These are phyloP conservation scores for Enteromius trimaculatus DNA, from an alignment of 2,797 vertebrate genomes.

Conservation along the genomic window DNA sequence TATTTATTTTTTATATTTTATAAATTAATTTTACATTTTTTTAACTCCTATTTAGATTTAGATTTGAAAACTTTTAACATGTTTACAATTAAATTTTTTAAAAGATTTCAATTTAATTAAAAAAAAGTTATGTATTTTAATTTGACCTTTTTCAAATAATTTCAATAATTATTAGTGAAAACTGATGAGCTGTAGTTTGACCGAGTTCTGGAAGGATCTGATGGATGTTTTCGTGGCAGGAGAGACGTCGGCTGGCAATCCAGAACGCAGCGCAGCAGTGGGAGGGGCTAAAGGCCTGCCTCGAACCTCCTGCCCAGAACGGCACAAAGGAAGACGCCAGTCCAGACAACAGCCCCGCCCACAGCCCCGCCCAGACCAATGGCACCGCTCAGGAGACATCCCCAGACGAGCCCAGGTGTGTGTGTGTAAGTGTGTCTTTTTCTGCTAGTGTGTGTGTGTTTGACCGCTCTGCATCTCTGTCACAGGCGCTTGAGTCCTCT, in stretches of 20 bases:
- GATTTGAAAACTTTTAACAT: too few species aligned
- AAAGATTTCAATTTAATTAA: too few species aligned
- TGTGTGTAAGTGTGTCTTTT: too few species aligned
- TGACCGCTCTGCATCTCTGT: slow-evolving; percentile 7
- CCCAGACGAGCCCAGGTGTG: slow-evolving; percentile 83
- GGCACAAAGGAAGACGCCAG: slow-evolving; percentile 82
- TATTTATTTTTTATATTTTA: not conserved
- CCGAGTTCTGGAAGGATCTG: not conserved
- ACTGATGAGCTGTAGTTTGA: not conserved
- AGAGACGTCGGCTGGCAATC: slow-evolving; percentile 92
- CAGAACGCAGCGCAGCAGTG: slow-evolving; percentile 91
- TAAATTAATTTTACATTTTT: not conserved
- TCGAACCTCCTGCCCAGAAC: slow-evolving; percentile 79
- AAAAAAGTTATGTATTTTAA: too few species aligned
- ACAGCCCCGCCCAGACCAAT: slow-evolving; percentile 82
- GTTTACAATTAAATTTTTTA: too few species aligned
- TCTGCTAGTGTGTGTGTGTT: not conserved
- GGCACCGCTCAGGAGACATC: slow-evolving; percentile 80
- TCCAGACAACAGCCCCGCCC: slow-evolving; percentile 81
- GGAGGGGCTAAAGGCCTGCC: slow-evolving; percentile 80
- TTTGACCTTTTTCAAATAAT: too few species aligned
- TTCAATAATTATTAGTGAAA: too few species aligned
- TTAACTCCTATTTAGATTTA: too few species aligned
- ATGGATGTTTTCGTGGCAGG: slow-evolving; percentile 72
- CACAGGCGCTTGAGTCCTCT: slow-evolving; percentile 66